phyloP scores from a whole-genome alignment of 2,797 vertebrate genomes.

The Tympanoctomys barrerae region DNA sequence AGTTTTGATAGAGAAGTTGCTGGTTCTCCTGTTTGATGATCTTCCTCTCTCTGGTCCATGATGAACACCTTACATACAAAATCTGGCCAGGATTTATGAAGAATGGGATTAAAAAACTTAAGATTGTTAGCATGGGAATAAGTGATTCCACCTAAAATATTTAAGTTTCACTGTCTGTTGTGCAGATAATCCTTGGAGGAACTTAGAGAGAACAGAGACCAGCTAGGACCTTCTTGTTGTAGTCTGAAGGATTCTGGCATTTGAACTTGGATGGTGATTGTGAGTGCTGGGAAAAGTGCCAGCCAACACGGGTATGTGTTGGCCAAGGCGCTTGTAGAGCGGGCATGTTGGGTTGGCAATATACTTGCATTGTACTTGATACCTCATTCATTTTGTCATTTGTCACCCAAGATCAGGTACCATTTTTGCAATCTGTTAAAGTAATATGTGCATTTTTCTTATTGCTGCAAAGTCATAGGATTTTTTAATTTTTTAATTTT shows the following conservation, averaged over 20 bases:
- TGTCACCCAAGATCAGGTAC: neutral
- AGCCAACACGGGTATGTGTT: neutral
- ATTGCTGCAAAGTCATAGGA: neutral
- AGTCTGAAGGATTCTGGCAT: neutral
- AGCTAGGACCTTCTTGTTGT: neutral
- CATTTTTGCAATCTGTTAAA: neutral
- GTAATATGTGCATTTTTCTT: neutral
- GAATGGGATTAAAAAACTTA: neutral
- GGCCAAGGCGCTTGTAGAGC: neutral
- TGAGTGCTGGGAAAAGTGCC: neutral
- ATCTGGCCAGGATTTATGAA: neutral
- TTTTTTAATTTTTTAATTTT: no score
- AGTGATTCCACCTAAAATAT: neutral
- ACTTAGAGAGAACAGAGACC: neutral
- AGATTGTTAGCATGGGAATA: neutral
- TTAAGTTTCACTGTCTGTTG: neutral
- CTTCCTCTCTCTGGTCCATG: neutral
- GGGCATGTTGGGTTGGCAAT: neutral
- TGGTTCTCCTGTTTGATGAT: neutral
- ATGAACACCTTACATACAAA: neutral
- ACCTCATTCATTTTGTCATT: slow-evolving; percentile 6
- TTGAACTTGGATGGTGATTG: neutral
- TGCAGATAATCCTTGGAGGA: neutral
- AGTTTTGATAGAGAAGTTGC: neutral
- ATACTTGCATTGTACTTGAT: neutral